Percentiles rank a stretch among this genome's conserved stretches.
Evolutionary conservation across 2,113 vertebrate species (phyloP).

Genomic region (Etia nguti): DNA sequence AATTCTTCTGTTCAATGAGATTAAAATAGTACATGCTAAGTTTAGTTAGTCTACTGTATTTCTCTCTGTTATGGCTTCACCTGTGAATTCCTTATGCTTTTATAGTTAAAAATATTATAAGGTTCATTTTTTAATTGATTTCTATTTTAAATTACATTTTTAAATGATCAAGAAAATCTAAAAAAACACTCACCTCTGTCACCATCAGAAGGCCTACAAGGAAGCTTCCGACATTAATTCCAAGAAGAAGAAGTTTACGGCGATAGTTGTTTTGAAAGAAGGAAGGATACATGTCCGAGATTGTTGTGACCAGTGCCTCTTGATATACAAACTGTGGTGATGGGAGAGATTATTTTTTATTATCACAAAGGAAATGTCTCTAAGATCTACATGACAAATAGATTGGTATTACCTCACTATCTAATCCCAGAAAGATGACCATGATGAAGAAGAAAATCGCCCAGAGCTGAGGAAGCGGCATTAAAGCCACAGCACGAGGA

Average conservation of each 20-base stretch:
- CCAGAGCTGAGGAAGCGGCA: slow-evolving; percentile 78
- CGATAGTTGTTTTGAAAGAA: slow-evolving; percentile 57
- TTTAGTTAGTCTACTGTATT: background rate
- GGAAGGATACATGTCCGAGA: slow-evolving; percentile 72
- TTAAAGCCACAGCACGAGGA: slow-evolving; percentile 72
- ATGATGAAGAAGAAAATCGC: slow-evolving; percentile 76
- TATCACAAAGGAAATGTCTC: background rate
- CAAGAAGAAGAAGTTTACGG: slow-evolving; percentile 73
- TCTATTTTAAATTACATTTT: background rate
- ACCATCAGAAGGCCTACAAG: slow-evolving; percentile 71
- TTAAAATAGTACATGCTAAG: background rate
- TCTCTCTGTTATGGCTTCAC: background rate
- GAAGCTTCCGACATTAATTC: slow-evolving; percentile 61
- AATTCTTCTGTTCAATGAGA: background rate
- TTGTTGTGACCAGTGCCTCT: slow-evolving; percentile 70
- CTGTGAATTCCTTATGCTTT: background rate
- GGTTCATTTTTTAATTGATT: background rate
- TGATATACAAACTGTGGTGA: slow-evolving; percentile 67
- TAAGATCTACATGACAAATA: background rate
- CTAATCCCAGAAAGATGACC: slow-evolving; percentile 75
- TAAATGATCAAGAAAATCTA: background rate
- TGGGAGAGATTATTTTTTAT: background rate
- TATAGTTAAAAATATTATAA: background rate
- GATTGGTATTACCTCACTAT: slow-evolving; percentile 65
- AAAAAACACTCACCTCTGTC: slow-evolving; percentile 64